Conservation (phyloP, 1,140 invertebrate genomes). For the Meloidogyne exigua region DNA sequence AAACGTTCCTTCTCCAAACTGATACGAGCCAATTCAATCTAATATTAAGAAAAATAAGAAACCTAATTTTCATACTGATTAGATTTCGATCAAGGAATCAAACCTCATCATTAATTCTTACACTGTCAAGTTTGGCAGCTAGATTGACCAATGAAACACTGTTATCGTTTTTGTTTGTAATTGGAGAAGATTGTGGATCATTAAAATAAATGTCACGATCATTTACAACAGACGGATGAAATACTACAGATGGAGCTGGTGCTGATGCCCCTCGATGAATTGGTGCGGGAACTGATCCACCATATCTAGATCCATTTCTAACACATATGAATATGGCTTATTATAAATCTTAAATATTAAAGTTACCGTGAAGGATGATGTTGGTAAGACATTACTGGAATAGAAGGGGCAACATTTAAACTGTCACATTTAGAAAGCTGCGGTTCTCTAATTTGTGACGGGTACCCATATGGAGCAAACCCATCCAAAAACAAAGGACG, state of each 20-base stretch:
- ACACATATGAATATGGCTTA: neutral
- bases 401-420: neutral
- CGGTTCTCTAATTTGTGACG: slow-evolving; percentile 14
- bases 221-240: neutral
- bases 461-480: slow-evolving; percentile 64
- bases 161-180: slow-evolving; percentile 9
- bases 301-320: neutral
- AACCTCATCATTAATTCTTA: slow-evolving; percentile 25
- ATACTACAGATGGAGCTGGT: slow-evolving; percentile 30
- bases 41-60: slow-evolving; percentile 23
- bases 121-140: slow-evolving; percentile 43
- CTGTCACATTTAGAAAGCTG: neutral
- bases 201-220: neutral
- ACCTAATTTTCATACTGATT: neutral
- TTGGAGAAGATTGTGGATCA: slow-evolving; percentile 19
- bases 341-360: slow-evolving; percentile 8
- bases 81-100: neutral
- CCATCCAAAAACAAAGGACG: slow-evolving; percentile 66
- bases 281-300: slow-evolving; percentile 20
- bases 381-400: no score
- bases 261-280: slow-evolving; percentile 44
- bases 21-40: slow-evolving; percentile 58
- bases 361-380: neutral
- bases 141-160: neutral
- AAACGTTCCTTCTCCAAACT: slow-evolving; percentile 58